Conservation (phyloP, 2,113 vertebrate species). For the Corythaeola cristata region DNA sequence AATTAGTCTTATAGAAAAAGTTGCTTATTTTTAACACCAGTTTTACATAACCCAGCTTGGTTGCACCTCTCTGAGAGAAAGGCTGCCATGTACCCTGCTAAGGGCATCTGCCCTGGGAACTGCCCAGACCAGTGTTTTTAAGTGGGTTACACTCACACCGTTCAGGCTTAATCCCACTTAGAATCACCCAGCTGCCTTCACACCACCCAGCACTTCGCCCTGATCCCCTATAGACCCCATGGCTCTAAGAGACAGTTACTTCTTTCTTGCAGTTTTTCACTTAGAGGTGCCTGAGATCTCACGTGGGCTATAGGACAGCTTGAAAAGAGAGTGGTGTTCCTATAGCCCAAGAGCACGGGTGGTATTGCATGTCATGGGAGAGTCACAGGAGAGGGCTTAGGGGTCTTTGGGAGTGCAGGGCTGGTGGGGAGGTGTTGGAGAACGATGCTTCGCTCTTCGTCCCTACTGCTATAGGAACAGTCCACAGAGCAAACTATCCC, state of each 20-base stretch:
- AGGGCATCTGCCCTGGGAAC: neutral
- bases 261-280: neutral
- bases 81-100: neutral
- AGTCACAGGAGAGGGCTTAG: neutral
- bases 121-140: neutral
- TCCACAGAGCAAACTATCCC: neutral
- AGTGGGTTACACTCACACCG: neutral
- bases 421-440: neutral
- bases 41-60: neutral
- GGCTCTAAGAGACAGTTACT: neutral
- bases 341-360: accelerated
- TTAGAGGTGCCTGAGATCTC: neutral
- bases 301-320: neutral
- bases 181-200: neutral
- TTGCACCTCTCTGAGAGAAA: neutral
- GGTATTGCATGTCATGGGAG: neutral
- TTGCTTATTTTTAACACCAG: neutral
- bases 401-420: neutral
- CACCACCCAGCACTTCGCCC: neutral
- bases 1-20: neutral
- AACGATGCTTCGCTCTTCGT: neutral
- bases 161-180: neutral
- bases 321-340: neutral
- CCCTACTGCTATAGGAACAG: neutral
- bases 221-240: neutral